A percentile compares a stretch with the other conserved stretches of the same genome.
These are phyloP conservation scores for Stenurella melanura DNA, from an alignment of 2,888 invertebrate genomes.

Conservation along the genomic window DNA sequence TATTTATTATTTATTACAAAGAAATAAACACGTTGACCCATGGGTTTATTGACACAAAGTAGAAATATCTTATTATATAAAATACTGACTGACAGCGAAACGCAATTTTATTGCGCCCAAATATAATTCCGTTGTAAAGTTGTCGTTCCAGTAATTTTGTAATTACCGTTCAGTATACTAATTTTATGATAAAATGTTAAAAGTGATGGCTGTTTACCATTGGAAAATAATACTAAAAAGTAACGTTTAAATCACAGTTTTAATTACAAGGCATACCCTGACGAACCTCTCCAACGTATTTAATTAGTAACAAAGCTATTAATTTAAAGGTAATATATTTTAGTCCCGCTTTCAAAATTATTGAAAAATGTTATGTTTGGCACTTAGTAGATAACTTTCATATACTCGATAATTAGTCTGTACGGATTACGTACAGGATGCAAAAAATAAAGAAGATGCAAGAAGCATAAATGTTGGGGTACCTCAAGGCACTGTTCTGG, in stretches of 20 bases:
- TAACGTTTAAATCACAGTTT: background rate
- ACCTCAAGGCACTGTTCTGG: no score
- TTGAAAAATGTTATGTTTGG: no score
- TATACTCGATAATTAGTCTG: no score
- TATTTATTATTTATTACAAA: conserved; percentile 27
- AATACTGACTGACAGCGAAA: background rate
- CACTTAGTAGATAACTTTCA: no score
- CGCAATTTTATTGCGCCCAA: conserved; percentile 8
- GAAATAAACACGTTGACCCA: conserved; percentile 30
- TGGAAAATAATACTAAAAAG: background rate
- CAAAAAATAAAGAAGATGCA: no score
- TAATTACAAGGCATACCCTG: background rate
- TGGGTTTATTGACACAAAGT: conserved; percentile 31
- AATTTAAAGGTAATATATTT: no score
- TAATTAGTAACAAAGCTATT: background rate
- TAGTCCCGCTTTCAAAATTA: no score
- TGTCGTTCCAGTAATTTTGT: background rate
- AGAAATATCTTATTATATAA: background rate
- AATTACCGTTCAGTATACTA: background rate
- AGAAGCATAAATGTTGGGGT: no score
- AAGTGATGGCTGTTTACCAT: background rate
- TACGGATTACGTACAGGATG: no score
- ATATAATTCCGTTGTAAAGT: background rate
- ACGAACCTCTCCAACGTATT: background rate
- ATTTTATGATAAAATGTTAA: background rate